A percentile compares a stretch with the other conserved stretches of the same genome.
Conservation (phyloP, 37 sponge, comb jelly and placozoan genomes). For the Beroe ovata region DNA sequence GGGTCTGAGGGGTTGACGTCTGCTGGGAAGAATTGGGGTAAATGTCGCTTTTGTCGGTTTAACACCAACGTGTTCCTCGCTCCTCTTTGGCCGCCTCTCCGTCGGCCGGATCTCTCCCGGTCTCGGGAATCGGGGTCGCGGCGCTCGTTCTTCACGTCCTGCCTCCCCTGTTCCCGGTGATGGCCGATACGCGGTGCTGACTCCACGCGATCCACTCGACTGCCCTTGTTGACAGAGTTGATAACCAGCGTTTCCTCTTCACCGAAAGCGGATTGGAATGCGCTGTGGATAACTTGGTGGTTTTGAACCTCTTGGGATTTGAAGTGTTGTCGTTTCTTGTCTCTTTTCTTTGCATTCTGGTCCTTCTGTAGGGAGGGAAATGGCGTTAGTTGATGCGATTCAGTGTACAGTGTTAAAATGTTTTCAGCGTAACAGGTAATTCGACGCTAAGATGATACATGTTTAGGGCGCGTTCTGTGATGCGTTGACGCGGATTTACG, state of each 20-base stretch:
- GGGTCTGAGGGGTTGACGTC: not conserved
- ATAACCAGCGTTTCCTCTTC: not conserved
- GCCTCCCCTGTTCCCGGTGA: not conserved
- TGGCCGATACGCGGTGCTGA: not conserved
- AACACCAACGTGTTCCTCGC: not conserved
- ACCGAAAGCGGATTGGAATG: slow-evolving; percentile 26
- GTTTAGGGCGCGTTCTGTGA: not conserved
- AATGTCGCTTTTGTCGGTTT: not conserved
- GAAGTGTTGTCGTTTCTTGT: slow-evolving; percentile 11
- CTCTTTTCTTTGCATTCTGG: slow-evolving; percentile 11
- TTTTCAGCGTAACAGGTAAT: too few relatives aligned
- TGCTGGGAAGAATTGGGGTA: not conserved
- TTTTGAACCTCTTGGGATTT: slow-evolving; percentile 20
- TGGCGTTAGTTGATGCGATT: too few relatives aligned
- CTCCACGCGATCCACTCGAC: not conserved
- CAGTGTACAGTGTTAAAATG: too few relatives aligned
- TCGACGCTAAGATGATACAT: too few relatives aligned
- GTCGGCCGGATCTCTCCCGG: not conserved
- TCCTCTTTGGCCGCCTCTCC: not conserved
- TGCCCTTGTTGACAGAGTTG: not conserved
- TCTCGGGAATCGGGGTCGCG: not conserved
- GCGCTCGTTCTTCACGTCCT: not conserved
- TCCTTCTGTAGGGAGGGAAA: slow-evolving; percentile 6
- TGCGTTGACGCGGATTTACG: not conserved
- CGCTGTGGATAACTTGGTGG: slow-evolving; percentile 43